Conservation (phyloP, 2,113 vertebrate species). For the Cyrtonyx montezumae region DNA sequence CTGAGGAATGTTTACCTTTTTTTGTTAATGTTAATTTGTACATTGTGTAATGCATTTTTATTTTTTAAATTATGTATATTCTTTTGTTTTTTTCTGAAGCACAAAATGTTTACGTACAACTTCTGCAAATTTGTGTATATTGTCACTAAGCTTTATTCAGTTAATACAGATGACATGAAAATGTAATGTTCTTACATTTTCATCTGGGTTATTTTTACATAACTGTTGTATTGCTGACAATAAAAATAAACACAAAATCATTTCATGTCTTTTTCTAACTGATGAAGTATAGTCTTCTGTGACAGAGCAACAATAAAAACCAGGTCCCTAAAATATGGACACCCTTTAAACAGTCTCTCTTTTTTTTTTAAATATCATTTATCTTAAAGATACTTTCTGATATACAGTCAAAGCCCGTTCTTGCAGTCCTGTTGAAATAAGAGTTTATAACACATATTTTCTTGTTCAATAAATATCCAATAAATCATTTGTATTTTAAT, state of each 20-base stretch:
- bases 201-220: slow-evolving; percentile 93
- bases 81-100: slow-evolving; percentile 88
- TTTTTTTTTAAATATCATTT: neutral
- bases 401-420: neutral
- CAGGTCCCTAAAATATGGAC: neutral
- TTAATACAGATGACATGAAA: slow-evolving; percentile 83
- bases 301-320: slow-evolving; percentile 28
- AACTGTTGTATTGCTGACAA: slow-evolving; percentile 86
- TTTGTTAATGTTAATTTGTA: slow-evolving; percentile 86
- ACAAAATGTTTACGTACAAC: slow-evolving; percentile 88
- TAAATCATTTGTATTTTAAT: neutral
- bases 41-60: slow-evolving; percentile 86
- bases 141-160: slow-evolving; percentile 85
- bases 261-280: slow-evolving; percentile 62
- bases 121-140: slow-evolving; percentile 86
- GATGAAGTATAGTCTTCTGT: neutral
- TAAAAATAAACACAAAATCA: slow-evolving; percentile 81
- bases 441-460: neutral
- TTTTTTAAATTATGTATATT: slow-evolving; percentile 89
- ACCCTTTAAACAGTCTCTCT: slow-evolving; percentile 7
- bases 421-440: neutral
- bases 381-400: neutral
- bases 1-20: slow-evolving; percentile 84
- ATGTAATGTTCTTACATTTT: slow-evolving; percentile 83
- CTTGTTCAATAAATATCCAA: neutral